A percentile compares a stretch with the other conserved stretches of the same genome.
Conservation (phyloP, 2,888 invertebrate genomes). For the Campoletis raptor region DNA sequence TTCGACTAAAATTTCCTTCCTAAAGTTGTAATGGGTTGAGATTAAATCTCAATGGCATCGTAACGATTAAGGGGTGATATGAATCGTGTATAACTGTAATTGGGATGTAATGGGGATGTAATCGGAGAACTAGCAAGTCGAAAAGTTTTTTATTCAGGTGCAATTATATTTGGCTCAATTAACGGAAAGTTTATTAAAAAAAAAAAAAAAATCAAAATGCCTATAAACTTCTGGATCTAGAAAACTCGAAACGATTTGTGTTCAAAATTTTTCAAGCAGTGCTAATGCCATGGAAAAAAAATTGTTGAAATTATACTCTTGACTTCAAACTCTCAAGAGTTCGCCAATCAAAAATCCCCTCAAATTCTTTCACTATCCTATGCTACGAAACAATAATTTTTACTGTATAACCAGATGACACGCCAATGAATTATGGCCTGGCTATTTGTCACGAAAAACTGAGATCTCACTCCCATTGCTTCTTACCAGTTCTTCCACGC, state of each 20-base stretch:
- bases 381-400: conserved; percentile 35
- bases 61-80: conserved; percentile 14
- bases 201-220: not conserved
- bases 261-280: not conserved
- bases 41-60: conserved; percentile 54
- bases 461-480: conserved; percentile 16
- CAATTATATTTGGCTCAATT: not conserved
- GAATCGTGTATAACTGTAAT: conserved; percentile 16
- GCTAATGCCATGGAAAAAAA: not conserved
- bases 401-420: conserved; percentile 45
- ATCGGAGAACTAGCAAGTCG: not conserved
- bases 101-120: conserved; percentile 10
- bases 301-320: not conserved
- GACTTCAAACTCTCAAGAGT: not conserved
- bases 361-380: not conserved
- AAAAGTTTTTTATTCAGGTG: not conserved
- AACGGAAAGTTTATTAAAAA: not conserved
- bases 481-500: not conserved
- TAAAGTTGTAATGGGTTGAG: conserved; percentile 53
- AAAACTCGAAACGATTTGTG: not conserved
- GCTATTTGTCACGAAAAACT: conserved; percentile 55
- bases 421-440: conserved; percentile 47
- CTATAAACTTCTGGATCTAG: not conserved
- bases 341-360: conserved; percentile 15
- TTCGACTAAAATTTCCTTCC: conserved; percentile 45